Percentiles rank a stretch among this genome's conserved stretches.
Evolutionary conservation across 2,113 vertebrate species (phyloP).

Genomic region (Ascaphus truei): DNA sequence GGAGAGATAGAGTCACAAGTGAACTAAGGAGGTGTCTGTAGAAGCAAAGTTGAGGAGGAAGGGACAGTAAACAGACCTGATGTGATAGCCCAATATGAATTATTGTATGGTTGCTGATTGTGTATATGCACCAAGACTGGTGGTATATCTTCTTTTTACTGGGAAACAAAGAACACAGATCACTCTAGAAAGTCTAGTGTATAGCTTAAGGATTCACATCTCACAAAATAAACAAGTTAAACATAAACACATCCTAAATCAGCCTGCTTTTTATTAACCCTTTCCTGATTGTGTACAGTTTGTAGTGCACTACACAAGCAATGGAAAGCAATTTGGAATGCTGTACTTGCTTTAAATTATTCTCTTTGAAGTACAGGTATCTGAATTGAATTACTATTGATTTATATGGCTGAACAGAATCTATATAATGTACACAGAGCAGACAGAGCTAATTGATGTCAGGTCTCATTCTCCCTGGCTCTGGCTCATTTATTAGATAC

Average conservation of each 20-base stretch:
- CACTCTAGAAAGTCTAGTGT: no score
- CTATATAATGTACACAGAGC: neutral
- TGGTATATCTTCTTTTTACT: no score
- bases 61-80: no score
- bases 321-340: neutral
- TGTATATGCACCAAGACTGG: no score
- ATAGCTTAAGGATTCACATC: slow-evolving; percentile 22
- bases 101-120: no score
- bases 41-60: no score
- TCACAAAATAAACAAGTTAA: slow-evolving; percentile 13
- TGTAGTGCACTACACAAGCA: neutral
- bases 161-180: no score
- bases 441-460: slow-evolving; percentile 23
- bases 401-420: slow-evolving; percentile 7
- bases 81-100: no score
- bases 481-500: slow-evolving; percentile 10
- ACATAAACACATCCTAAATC: slow-evolving; percentile 5
- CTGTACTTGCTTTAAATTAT: slow-evolving; percentile 16
- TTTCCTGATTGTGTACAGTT: slow-evolving; percentile 20
- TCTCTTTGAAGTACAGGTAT: slow-evolving; percentile 1
- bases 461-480: slow-evolving; percentile 11
- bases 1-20: no score
- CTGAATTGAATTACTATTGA: slow-evolving; percentile 13
- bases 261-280: slow-evolving; percentile 9
- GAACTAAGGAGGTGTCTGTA: no score